Evolutionary conservation across 2,888 invertebrate species (phyloP).

Genomic region (Meiosimyza platycephala): DNA sequence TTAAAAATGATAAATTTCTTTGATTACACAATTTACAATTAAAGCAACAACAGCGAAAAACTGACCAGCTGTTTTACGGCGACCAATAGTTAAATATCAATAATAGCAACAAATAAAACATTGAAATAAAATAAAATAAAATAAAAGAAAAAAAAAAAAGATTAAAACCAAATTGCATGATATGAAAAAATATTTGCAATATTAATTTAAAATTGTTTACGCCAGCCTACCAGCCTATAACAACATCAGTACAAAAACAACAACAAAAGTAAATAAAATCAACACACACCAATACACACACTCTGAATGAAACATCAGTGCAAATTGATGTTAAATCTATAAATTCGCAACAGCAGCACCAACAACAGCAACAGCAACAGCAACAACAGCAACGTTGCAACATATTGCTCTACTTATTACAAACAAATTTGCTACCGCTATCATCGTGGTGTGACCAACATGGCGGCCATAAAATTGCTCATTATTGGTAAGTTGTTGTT

Average conservation of each 20-base stretch:
- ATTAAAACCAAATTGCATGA: background rate
- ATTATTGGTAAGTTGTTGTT: constrained; percentile 58
- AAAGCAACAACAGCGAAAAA: background rate
- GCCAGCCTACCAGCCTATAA: too few species aligned
- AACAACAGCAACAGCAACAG: background rate
- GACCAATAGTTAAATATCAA: background rate
- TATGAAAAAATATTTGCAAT: constrained; percentile 24
- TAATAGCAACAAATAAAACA: background rate
- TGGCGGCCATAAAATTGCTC: constrained; percentile 59
- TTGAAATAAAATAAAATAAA: background rate
- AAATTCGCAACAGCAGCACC: background rate
- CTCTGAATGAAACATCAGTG: too few species aligned
- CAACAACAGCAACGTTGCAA: constrained; percentile 2
- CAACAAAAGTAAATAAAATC: too few species aligned
- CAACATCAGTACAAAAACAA: too few species aligned
- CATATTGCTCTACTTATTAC: background rate
- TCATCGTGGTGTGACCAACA: constrained; percentile 45
- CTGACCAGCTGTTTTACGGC: background rate
- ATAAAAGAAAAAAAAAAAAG: background rate
- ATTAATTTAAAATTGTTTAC: too few species aligned
- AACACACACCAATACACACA: too few species aligned
- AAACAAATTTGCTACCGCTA: background rate
- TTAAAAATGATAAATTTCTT: background rate
- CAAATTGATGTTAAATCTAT: too few species aligned
- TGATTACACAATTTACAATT: background rate